Percentiles rank a stretch among this genome's conserved stretches.
These are phyloP conservation scores for Oligia latruncula DNA, from an alignment of 2,888 invertebrate species.

Conservation along the genomic window DNA sequence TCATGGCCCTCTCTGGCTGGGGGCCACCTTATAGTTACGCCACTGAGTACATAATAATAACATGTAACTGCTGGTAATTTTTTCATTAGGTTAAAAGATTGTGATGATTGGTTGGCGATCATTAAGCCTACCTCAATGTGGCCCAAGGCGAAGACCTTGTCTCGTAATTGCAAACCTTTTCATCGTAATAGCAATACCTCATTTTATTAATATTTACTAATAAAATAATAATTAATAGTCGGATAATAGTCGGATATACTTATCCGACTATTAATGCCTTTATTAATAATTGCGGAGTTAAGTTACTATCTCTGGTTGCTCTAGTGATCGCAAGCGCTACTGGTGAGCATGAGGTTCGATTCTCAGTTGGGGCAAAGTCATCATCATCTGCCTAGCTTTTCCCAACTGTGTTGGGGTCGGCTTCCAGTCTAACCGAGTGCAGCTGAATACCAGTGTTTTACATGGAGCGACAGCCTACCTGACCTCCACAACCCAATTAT, in stretches of 20 bases:
- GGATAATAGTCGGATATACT: too few relatives aligned
- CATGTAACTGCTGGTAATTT: background rate
- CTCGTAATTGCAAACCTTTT: conserved; percentile 45
- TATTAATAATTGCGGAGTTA: background rate
- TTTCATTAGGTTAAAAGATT: background rate
- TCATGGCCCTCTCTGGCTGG: too few relatives aligned
- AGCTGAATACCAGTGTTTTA: too few relatives aligned
- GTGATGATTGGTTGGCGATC: conserved; percentile 18
- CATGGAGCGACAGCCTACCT: too few relatives aligned
- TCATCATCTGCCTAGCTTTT: too few relatives aligned
- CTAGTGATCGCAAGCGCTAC: background rate
- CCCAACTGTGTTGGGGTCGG: too few relatives aligned
- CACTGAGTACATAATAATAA: background rate
- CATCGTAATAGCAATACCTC: conserved; percentile 9
- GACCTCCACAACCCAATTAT: too few relatives aligned
- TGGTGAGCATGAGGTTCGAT: background rate
- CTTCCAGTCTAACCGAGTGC: too few relatives aligned
- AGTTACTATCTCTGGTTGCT: background rate
- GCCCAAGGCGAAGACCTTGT: conserved; percentile 45
- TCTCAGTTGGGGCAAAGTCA: too few relatives aligned
- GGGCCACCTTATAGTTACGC: too few relatives aligned
- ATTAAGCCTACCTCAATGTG: conserved; percentile 38
- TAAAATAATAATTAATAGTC: too few relatives aligned
- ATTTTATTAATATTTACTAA: too few relatives aligned
- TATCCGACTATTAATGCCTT: background rate